Evolutionary conservation across 1,140 invertebrate genomes (phyloP), one percentile per base, ranked within the genome.

Genomic region (Lasaia peninsularis): DNA sequence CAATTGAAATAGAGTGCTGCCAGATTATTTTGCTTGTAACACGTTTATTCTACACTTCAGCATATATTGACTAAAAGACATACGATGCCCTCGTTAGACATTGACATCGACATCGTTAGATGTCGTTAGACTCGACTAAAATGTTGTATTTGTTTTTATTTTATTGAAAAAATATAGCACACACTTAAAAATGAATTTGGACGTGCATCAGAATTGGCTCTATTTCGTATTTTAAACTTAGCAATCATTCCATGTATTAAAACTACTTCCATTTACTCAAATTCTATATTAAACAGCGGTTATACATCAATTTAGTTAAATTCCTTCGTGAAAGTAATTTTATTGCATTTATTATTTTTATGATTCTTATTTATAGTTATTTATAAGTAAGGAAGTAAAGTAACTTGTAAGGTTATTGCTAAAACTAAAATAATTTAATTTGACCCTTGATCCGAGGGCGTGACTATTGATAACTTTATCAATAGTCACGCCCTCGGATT

Each of bases 341-440:
- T 20, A 44, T 44, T 44, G 40, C 40, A 44, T 44, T 44, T 44
- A 44, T 44, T 44, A 44, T 44, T 44, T 24, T 20, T 18, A 44
- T 44, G 16, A 20, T 16, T 16, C 18, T 11, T 44, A 18, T 18
- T 20, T 20, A 44, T 44, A 44, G 18, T 4, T 40, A 18, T 44
- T 28, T 28, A 20, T 44, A 44, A 44, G 40, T 44, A 44, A 16
- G 14, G 18, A 3, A 18, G 16, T 44, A 44, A 11, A 14, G 35
- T 16, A 37, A 44, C 7, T 14, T 18, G 10, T 44, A 40, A 40
- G 14, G 16, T 18, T 44, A 44, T 44, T 20, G 16, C 18, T 44
- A 44, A 18, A 18, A 44, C 8, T 16, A 44, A 20, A 44, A 44
- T 14, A 16, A 40, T 40, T 9, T 40, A 16, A 16, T 11, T 20